Evolutionary conservation across 1,140 invertebrate species (phyloP).

Genomic region (Pseudomyrmex gracilis): DNA sequence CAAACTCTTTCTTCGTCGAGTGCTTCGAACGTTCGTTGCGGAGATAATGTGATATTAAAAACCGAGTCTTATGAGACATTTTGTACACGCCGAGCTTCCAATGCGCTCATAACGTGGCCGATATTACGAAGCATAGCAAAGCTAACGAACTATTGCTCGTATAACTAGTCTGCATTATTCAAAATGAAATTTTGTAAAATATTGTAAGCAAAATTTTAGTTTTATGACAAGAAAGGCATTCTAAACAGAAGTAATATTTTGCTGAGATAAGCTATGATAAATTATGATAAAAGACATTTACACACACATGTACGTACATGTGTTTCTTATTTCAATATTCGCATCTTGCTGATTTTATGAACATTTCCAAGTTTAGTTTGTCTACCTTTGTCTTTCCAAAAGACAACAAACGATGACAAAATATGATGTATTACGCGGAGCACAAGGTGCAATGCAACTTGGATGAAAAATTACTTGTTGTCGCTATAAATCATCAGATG

Average conservation of each 20-base stretch:
- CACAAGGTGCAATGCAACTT: conserved; percentile 17
- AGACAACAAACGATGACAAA: conserved; percentile 38
- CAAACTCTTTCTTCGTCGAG: conserved; percentile 45
- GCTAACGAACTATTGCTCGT: conserved; percentile 38
- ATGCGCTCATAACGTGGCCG: conserved; percentile 25
- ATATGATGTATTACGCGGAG: conserved; percentile 24
- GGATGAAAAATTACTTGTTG: conserved; percentile 44
- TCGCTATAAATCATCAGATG: conserved; percentile 45
- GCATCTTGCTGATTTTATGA: not conserved
- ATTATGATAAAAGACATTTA: too few relatives aligned
- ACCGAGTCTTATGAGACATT: conserved; percentile 46
- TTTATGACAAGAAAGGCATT: not conserved
- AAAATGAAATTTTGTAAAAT: conserved; percentile 30
- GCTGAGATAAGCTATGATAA: not conserved
- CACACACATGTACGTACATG: too few relatives aligned
- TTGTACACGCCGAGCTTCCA: conserved; percentile 18
- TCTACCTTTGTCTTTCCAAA: not conserved
- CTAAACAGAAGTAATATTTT: not conserved
- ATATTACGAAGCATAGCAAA: conserved; percentile 44
- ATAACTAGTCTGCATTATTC: conserved; percentile 50
- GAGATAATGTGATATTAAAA: conserved; percentile 59
- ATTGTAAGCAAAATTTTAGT: conserved; percentile 30
- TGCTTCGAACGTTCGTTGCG: conserved; percentile 42
- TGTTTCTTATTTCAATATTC: not conserved
- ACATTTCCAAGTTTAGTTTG: not conserved